Evolutionary conservation across 2,113 vertebrate genomes (phyloP).

Genomic region (Xiphophorus hellerii): DNA sequence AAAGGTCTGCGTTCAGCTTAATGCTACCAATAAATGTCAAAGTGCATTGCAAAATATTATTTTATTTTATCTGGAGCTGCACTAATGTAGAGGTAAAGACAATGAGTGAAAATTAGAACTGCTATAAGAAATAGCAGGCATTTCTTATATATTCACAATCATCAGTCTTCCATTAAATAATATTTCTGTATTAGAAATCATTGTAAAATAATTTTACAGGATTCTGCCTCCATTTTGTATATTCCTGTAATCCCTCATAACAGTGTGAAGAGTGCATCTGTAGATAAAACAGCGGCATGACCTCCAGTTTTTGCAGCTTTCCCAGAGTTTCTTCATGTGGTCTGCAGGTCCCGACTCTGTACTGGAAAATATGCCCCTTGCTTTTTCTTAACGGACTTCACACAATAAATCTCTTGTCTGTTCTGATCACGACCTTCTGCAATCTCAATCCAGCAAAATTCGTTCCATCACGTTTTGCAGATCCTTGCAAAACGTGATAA

Average conservation of each 20-base stretch:
- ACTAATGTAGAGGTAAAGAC: not conserved
- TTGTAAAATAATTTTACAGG: not conserved
- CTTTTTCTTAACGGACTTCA: slow-evolving; percentile 7
- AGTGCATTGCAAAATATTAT: not conserved
- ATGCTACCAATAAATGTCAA: not conserved
- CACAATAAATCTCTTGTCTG: not conserved
- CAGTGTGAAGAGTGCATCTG: not conserved
- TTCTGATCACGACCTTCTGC: not conserved
- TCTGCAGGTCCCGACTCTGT: slow-evolving; percentile 41
- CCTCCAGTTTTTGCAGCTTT: slow-evolving; percentile 20
- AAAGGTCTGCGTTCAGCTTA: not conserved
- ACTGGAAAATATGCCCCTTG: slow-evolving; percentile 39
- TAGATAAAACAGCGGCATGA: not conserved
- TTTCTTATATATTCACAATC: too few species aligned
- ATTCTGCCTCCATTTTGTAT: not conserved
- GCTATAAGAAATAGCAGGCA: too few species aligned
- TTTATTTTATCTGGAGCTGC: not conserved
- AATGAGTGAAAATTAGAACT: not conserved
- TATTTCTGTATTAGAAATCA: too few species aligned
- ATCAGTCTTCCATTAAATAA: too few species aligned
- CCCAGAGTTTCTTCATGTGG: slow-evolving; percentile 27
- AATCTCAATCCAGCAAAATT: not conserved
- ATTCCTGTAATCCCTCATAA: not conserved
- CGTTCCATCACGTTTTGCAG: not conserved
- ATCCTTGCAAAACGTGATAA: not conserved